Conservation (phyloP, 2,888 invertebrate species). For the Ennomos fuscantarius region DNA sequence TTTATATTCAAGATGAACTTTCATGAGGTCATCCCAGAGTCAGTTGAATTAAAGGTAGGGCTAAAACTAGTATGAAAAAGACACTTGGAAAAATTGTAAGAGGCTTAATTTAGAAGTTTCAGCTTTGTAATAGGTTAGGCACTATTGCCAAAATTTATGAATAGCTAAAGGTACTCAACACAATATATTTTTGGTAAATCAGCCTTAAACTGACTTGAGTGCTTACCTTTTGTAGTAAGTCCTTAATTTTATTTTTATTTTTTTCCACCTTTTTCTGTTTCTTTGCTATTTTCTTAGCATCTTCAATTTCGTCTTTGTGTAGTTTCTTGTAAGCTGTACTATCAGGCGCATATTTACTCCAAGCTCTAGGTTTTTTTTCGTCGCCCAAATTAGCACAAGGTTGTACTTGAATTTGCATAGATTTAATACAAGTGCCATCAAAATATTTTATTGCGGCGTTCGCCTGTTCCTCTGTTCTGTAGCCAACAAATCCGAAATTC, state of each 20-base stretch:
- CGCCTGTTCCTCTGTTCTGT: conserved; percentile 92
- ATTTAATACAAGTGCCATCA: conserved; percentile 93
- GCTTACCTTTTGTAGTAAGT: conserved; percentile 87
- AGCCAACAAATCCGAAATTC: conserved; percentile 97
- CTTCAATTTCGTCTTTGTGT: conserved; percentile 68
- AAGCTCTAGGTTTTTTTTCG: conserved; percentile 92
- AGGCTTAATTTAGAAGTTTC: too few relatives aligned
- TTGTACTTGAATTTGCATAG: conserved; percentile 92
- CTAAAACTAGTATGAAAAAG: too few relatives aligned
- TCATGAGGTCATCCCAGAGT: too few relatives aligned
- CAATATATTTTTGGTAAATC: too few relatives aligned
- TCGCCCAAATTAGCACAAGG: conserved; percentile 88
- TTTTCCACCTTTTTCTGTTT: conserved; percentile 63
- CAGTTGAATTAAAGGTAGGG: too few relatives aligned
- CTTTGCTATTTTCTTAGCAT: conserved; percentile 50
- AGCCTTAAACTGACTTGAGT: too few relatives aligned
- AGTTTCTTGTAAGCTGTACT: conserved; percentile 87
- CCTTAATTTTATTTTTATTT: conserved; percentile 85
- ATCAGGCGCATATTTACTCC: conserved; percentile 96
- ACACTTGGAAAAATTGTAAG: too few relatives aligned
- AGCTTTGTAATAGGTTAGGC: too few relatives aligned
- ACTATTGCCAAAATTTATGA: too few relatives aligned
- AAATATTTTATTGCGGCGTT: conserved; percentile 90
- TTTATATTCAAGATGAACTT: too few relatives aligned
- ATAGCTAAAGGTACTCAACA: too few relatives aligned